Conservation (phyloP, 2,113 vertebrate species). For the Sinosuthora webbiana region DNA sequence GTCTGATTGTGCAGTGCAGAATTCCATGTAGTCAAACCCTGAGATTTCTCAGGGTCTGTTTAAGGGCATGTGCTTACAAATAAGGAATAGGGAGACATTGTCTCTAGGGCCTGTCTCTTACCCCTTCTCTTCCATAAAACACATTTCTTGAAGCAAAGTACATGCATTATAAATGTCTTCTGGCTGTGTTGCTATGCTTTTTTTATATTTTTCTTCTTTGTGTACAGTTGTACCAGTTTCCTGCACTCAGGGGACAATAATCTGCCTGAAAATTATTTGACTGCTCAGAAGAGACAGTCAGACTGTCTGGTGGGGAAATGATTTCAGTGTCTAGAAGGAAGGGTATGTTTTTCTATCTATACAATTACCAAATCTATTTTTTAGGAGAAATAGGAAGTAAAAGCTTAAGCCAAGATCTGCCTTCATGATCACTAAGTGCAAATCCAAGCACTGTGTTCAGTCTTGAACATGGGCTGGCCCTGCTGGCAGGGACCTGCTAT, state of each 20-base stretch:
- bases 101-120: not conserved
- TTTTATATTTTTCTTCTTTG: not conserved
- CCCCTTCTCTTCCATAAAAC: not conserved
- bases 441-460: not conserved
- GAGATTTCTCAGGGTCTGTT: not conserved
- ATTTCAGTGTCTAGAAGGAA: not conserved
- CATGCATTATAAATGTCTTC: not conserved
- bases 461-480: not conserved
- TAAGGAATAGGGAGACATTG: not conserved
- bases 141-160: not conserved
- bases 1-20: not conserved
- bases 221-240: not conserved
- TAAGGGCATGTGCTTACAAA: not conserved
- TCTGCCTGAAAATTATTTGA: not conserved
- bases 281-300: not conserved
- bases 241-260: not conserved
- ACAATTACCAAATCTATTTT: not conserved
- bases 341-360: not conserved
- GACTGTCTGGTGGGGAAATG: not conserved
- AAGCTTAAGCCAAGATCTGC: not conserved
- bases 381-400: not conserved
- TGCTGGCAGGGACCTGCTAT: not conserved
- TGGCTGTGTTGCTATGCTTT: not conserved
- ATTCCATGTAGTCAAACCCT: not conserved
- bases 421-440: accelerated